These are phyloP conservation scores for Ceyx melanurus DNA, from an alignment of 2,113 vertebrate species.

Conservation along the genomic window DNA sequence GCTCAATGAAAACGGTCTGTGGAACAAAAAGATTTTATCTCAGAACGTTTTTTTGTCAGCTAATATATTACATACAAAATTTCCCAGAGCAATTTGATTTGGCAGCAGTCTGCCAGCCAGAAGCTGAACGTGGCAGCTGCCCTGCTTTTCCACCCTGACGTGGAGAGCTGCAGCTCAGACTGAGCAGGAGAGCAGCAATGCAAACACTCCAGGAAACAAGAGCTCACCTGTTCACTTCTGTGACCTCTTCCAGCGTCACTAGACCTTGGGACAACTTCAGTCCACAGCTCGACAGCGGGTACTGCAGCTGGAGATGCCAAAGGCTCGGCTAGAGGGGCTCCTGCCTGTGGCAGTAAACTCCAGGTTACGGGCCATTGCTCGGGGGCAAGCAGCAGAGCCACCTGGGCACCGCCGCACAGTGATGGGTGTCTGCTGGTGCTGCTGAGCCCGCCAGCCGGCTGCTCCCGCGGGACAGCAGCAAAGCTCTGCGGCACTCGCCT, in stretches of 20 bases:
- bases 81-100: neutral
- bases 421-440: accelerated
- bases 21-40: neutral
- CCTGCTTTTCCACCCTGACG: neutral
- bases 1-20: neutral
- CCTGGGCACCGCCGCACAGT: accelerated
- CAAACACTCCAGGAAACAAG: neutral
- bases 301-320: neutral
- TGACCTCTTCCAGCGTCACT: accelerated
- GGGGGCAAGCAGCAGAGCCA: neutral
- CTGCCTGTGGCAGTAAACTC: neutral
- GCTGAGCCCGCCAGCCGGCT: accelerated
- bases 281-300: neutral
- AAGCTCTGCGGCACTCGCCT: neutral
- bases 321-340: accelerated
- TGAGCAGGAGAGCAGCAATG: accelerated
- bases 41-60: neutral
- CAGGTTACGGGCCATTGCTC: neutral
- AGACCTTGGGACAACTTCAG: neutral
- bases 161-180: neutral
- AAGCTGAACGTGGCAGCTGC: neutral
- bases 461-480: neutral
- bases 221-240: neutral
- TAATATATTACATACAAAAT: neutral
- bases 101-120: neutral